Conservation (phyloP, 2,888 invertebrate species). For the Trichogramma evanescens region DNA sequence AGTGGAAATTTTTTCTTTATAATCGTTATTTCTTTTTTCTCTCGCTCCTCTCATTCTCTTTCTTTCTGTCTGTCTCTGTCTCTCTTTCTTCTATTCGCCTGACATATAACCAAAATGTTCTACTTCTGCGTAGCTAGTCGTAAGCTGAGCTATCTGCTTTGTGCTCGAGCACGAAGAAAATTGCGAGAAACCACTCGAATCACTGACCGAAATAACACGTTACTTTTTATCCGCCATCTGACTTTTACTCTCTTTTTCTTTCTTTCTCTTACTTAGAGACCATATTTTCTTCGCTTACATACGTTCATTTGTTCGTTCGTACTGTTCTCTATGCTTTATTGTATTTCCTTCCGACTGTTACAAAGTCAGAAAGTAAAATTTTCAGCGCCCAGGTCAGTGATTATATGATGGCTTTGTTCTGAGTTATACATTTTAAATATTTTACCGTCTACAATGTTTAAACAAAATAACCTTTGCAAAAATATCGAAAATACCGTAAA, state of each 20-base stretch:
- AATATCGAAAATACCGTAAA: too few relatives aligned
- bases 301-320: not conserved
- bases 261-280: not conserved
- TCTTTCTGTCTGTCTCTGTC: not conserved
- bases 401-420: too few relatives aligned
- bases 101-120: not conserved
- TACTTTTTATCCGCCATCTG: conserved; percentile 11
- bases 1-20: too few relatives aligned
- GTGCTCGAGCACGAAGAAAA: conserved; percentile 18
- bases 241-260: not conserved
- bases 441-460: too few relatives aligned
- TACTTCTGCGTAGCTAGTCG: not conserved
- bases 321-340: not conserved
- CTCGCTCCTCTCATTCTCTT: not conserved
- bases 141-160: not conserved
- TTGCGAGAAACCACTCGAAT: conserved; percentile 20
- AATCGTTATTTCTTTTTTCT: not conserved
- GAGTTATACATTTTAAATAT: too few relatives aligned
- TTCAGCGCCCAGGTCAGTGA: too few relatives aligned
- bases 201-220: conserved; percentile 19
- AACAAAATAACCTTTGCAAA: too few relatives aligned
- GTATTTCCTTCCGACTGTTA: too few relatives aligned
- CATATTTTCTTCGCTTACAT: conserved; percentile 6
- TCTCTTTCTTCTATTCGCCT: not conserved
- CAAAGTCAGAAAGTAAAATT: too few relatives aligned